These are phyloP conservation scores for Phylloscopus trochilus DNA, from an alignment of 2,113 vertebrate species.

Conservation along the genomic window DNA sequence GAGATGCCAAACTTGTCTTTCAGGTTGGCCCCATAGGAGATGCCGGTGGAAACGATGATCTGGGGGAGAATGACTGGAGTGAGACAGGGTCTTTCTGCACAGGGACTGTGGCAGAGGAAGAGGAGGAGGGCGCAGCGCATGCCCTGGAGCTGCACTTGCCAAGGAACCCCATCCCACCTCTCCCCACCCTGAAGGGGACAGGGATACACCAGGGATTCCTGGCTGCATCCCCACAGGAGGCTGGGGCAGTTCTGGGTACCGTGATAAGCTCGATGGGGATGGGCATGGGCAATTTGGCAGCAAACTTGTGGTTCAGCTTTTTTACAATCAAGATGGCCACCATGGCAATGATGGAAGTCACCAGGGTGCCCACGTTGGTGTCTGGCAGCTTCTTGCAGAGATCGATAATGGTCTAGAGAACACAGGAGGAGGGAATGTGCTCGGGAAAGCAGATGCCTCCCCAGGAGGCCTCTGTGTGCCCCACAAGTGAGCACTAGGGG, in stretches of 20 bases:
- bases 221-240: neutral
- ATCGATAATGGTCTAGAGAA: slow-evolving; percentile 78
- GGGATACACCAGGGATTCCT: neutral
- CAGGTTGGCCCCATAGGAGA: slow-evolving; percentile 77
- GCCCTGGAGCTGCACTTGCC: neutral
- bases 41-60: slow-evolving; percentile 85
- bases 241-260: slow-evolving; percentile 62
- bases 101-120: neutral
- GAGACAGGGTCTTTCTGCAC: neutral
- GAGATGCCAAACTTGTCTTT: slow-evolving; percentile 67
- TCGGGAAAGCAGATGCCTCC: neutral
- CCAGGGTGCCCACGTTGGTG: slow-evolving; percentile 75
- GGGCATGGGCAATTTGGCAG: slow-evolving; percentile 79
- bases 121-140: neutral
- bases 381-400: slow-evolving; percentile 77
- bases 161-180: neutral
- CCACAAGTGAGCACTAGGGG: neutral
- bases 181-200: neutral
- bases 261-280: slow-evolving; percentile 89
- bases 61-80: slow-evolving; percentile 46
- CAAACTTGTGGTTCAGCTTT: slow-evolving; percentile 79
- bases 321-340: slow-evolving; percentile 81
- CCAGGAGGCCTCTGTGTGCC: neutral
- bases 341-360: slow-evolving; percentile 81
- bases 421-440: neutral